Base-by-base conservation (phyloP, 2,797 vertebrate species). In the Trachurus trachurus region DNA sequence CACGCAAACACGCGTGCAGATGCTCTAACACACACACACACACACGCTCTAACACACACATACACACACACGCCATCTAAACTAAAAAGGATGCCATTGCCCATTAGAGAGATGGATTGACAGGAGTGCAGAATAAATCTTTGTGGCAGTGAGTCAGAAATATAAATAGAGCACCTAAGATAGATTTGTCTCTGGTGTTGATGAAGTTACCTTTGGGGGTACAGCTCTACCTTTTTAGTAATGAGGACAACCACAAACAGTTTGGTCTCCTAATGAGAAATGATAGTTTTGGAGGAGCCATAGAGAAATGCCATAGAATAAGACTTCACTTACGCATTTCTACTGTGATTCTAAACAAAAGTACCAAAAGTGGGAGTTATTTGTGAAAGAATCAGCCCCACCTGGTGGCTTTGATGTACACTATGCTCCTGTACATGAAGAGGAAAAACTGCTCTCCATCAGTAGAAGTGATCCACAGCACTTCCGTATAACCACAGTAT, bases 51-150 rank as follows among this genome's bases (percentile, higher is more conserved):
- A 74, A 63, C 66, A 49, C 64, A 49, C 80, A 54, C 73, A 56
- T 78, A 66, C 62, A 75, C 73, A 68, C 63, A 57, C 66, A 71
- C 77, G 76, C 78, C 26, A 78, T 87, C 87, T 71, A 89, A 89
- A 91, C 89, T 89, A 90, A 93, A 92, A 93, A 93, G 85, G 90
- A 90, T 91, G 92, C 92, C 94, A 92, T 90, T 91, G 91, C 90
- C 94, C 94, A 94, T 95, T 95, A 94, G 90, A 93, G 91, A 95
- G 94, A 95, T 93, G 92, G 94, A 95, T 95, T 95, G 94, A 95
- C 94, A 95, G 93, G 77, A 90, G 89, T 67, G 89, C 89, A 91
- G 86, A 94, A 95, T 95, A 94, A 93, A 95, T 95, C 94, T 94
- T 94, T 92, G 92, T 94, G 93, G 93, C 94, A 92, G 91, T 86